These are phyloP conservation scores for Onthophagus taurus DNA, from an alignment of 1,140 invertebrate species.

Conservation along the genomic window DNA sequence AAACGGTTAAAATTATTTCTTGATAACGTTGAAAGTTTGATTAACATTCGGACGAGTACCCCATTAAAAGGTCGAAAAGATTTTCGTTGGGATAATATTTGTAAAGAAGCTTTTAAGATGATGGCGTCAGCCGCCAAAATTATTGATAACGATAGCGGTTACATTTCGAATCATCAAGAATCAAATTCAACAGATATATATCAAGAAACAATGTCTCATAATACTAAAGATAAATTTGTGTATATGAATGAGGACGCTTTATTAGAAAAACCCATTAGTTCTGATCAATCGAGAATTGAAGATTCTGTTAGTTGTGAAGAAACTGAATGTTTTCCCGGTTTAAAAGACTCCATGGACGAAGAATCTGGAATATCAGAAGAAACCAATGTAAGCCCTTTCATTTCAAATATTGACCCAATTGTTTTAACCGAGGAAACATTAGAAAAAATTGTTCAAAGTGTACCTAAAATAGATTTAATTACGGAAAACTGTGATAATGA, in stretches of 20 bases:
- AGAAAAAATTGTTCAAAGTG: background rate
- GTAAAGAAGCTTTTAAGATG: conserved; percentile 3
- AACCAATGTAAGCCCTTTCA: background rate
- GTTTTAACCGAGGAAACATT: background rate
- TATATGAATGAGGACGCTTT: conserved; percentile 31
- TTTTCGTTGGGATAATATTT: conserved; percentile 5
- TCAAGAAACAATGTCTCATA: conserved; percentile 9
- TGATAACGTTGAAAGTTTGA: background rate
- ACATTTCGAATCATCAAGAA: conserved; percentile 27
- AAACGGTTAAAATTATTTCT: background rate
- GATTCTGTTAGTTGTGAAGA: conserved; percentile 8
- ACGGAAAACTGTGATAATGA: conserved; percentile 3
- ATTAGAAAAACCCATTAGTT: conserved; percentile 21
- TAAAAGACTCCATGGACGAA: conserved; percentile 6
- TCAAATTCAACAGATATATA: conserved; percentile 24
- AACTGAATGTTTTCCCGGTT: conserved; percentile 10
- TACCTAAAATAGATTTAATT: conserved; percentile 2
- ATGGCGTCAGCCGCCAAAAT: background rate
- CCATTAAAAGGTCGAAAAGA: background rate
- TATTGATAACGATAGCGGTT: conserved; percentile 33
- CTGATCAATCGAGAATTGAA: conserved; percentile 3
- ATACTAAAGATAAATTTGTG: background rate
- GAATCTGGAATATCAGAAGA: conserved; percentile 7
- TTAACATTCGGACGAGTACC: background rate
- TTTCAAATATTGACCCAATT: conserved; percentile 1